Conservation (phyloP, 92 coral and sea anemone genomes). For the Phenganax subtilis region DNA sequence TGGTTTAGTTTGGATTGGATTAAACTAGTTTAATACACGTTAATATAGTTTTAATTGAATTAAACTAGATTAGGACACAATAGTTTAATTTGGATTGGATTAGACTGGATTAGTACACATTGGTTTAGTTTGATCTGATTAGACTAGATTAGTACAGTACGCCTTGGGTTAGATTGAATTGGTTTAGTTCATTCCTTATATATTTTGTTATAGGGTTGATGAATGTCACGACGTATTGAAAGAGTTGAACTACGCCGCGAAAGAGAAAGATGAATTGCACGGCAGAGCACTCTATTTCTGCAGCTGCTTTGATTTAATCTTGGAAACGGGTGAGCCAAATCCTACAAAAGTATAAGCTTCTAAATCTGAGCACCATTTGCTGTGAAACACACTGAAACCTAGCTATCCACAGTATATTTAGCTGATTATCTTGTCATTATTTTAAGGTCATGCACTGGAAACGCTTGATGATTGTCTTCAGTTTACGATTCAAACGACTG, state of each 20-base stretch:
- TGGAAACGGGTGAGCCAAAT: constrained; percentile 67
- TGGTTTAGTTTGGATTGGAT: background rate
- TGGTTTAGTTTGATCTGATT: background rate
- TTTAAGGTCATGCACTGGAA: constrained; percentile 68
- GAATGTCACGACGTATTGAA: constrained; percentile 71
- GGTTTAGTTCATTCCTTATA: background rate
- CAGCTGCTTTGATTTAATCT: constrained; percentile 80
- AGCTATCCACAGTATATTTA: background rate
- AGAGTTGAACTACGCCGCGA: constrained; percentile 68
- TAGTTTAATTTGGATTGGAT: no score
- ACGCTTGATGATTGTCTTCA: constrained; percentile 54
- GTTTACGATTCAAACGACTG: constrained; percentile 61
- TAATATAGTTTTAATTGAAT: no score
- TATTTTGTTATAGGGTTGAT: constrained; percentile 49
- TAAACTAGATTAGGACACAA: no score
- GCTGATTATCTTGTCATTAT: background rate
- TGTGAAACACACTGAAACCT: background rate
- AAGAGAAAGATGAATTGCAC: constrained; percentile 70
- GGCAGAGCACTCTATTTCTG: constrained; percentile 81
- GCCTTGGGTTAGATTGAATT: background rate
- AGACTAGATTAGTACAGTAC: background rate
- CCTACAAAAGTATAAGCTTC: background rate
- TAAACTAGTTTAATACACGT: background rate
- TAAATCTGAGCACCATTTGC: no score
- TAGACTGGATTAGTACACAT: background rate